Base-by-base conservation (phyloP, 2,797 vertebrate species). In the Orientallactaga sibirica region DNA sequence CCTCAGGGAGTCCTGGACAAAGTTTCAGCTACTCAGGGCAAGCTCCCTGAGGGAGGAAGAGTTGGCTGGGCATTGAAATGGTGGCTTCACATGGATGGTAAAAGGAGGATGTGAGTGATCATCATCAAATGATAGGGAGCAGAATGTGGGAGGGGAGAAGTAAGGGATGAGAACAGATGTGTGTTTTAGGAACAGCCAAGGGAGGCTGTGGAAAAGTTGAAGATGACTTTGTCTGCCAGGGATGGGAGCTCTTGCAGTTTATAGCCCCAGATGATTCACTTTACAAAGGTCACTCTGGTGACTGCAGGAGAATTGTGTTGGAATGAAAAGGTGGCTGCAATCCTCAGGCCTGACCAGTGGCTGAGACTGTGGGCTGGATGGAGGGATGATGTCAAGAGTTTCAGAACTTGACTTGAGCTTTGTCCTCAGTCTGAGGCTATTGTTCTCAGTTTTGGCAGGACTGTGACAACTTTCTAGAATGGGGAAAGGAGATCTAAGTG, bases 81-180 rank as follows among this genome's bases (percentile, higher is more conserved):
- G 18, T 62, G 61, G 33, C 43, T 24, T 52, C 11, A 0, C 0
- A 7, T 33, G 37, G 68, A n/a, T 37, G n/a, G 33, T 25, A n/a
- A 24, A 24, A 29, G 18, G 4, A 55, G 29, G 4, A 16, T 12
- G 0, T 2, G 2, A 2, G 37, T n/a, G 22, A 41, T 66, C 3
- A 3, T 16, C 5, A 4, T 19, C 27, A 15, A 7, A 7, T 12
- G 66, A 7, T 8, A 20, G 41, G 37, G 19, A 67, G 37, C 37
- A 62, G 58, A 41, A 7, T 4, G 0, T 29, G 86, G 24, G 58
- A 27, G 27, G 70, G 70, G 19, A 41, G 58, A 9, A 18, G 58
- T 7, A 2, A 25, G 25, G 58, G n/a, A 5, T 4, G 9, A 27
- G 20, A 3, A 1, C 4, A 24, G 18, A 84, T 24, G 29, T 24